A percentile compares a stretch with the other conserved stretches of the same genome.
phyloP scores from a whole-genome alignment of 2,888 invertebrate species.

The Dascillus cervinus region DNA sequence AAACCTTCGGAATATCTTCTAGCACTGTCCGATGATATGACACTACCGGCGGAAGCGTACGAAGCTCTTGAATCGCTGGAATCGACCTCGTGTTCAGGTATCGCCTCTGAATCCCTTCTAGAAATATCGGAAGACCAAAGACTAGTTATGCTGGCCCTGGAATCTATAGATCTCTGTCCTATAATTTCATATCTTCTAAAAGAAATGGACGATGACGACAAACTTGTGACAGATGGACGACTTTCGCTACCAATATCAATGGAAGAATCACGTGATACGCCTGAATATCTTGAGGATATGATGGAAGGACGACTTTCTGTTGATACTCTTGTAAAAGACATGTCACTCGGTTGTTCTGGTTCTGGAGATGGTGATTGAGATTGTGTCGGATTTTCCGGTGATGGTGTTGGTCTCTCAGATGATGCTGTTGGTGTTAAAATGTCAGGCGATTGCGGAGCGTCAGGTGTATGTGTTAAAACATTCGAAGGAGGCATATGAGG shows the following conservation, averaged over 20 bases:
- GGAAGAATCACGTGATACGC: slow-evolving; percentile 40
- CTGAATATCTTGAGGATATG: slow-evolving; percentile 27
- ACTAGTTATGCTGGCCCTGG: slow-evolving; percentile 40
- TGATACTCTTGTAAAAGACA: slow-evolving; percentile 13
- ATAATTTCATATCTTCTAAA: slow-evolving; percentile 40
- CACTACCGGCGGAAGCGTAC: slow-evolving; percentile 35
- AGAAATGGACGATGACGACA: slow-evolving; percentile 42
- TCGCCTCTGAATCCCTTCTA: slow-evolving; percentile 39
- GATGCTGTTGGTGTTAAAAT: slow-evolving; percentile 43
- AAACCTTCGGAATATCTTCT: slow-evolving; percentile 34
- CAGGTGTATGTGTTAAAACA: slow-evolving; percentile 22
- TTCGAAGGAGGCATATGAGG: slow-evolving; percentile 15
- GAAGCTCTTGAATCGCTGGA: slow-evolving; percentile 36
- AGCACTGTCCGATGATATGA: slow-evolving; percentile 30
- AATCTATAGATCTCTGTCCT: slow-evolving; percentile 41
- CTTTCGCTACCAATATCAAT: slow-evolving; percentile 40
- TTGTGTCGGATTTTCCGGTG: slow-evolving; percentile 27
- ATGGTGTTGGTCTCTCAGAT: slow-evolving; percentile 44
- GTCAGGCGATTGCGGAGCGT: slow-evolving; percentile 47
- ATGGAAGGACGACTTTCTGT: slow-evolving; percentile 25
- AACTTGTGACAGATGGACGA: slow-evolving; percentile 39
- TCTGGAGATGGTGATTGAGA: slow-evolving; percentile 33
- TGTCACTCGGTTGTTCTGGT: slow-evolving; percentile 31
- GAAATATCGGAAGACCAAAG: slow-evolving; percentile 39
- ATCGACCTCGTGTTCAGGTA: slow-evolving; percentile 41